Percentiles rank a stretch among this genome's conserved stretches.
These are phyloP conservation scores for Ophthalmolycus amberensis DNA, from an alignment of 2,113 vertebrate species.

Conservation along the genomic window DNA sequence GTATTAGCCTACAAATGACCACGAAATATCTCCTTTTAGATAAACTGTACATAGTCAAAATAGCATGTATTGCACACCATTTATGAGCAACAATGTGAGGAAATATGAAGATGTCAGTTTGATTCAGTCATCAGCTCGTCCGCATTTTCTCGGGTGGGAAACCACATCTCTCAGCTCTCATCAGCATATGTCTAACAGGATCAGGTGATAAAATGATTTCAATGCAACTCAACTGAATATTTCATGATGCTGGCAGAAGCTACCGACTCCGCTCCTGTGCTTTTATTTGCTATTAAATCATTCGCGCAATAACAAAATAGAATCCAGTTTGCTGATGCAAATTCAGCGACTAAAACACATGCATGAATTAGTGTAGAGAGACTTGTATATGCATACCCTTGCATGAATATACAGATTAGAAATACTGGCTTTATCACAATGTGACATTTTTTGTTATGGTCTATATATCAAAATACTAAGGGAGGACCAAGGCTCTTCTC, in stretches of 20 bases:
- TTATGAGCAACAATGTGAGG: background rate
- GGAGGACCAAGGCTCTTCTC: constrained; percentile 12
- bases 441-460: background rate
- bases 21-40: background rate
- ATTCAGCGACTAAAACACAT: constrained; percentile 25
- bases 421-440: background rate
- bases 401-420: constrained; percentile 2
- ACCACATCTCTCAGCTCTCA: constrained; percentile 18
- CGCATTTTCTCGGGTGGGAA: constrained; percentile 3
- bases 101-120: background rate
- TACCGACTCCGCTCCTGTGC: constrained; percentile 39
- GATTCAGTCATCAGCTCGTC: constrained; percentile 30
- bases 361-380: constrained; percentile 26
- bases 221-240: constrained; percentile 66
- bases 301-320: constrained; percentile 20
- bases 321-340: constrained; percentile 49
- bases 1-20: background rate
- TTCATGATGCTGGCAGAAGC: constrained; percentile 60
- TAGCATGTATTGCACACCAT: background rate
- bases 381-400: background rate
- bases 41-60: background rate
- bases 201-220: constrained; percentile 68
- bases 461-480: background rate
- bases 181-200: constrained; percentile 42
- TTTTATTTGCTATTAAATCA: constrained; percentile 66